Percentiles rank a stretch among this genome's conserved stretches.
Evolutionary conservation across 2,797 vertebrate genomes (phyloP).

Genomic region (Tenualosa thibaudeaui): DNA sequence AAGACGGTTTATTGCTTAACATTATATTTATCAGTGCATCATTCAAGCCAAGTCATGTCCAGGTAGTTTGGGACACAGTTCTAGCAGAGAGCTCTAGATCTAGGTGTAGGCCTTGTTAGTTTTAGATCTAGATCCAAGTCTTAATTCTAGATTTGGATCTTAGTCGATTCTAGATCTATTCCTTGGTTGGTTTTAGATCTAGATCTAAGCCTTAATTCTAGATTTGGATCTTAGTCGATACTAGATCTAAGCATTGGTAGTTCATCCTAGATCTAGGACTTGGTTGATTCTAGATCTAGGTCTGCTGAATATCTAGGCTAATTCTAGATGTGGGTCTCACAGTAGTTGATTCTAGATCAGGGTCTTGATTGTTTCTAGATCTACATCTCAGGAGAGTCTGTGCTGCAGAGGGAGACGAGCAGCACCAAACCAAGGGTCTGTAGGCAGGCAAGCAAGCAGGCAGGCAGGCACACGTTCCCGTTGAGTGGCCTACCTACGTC

Average conservation of each 20-base stretch:
- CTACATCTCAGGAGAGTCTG: neutral
- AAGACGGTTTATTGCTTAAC: neutral
- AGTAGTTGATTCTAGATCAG: neutral
- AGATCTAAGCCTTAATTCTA: neutral
- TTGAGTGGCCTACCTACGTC: slow-evolving; percentile 76
- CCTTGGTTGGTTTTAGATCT: neutral
- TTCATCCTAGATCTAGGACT: neutral
- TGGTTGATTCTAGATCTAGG: neutral
- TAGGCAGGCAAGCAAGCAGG: neutral
- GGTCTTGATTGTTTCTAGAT: neutral
- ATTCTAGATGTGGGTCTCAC: neutral
- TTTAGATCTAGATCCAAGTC: neutral
- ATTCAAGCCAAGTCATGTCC: neutral
- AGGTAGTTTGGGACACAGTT: neutral
- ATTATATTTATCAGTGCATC: neutral
- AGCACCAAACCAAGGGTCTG: neutral
- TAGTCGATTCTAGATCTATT: neutral
- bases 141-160: neutral
- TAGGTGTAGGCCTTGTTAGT: neutral
- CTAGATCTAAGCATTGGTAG: neutral
- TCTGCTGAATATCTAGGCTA: neutral
- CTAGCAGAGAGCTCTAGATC: neutral
- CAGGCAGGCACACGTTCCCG: neutral
- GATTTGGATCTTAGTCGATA: neutral
- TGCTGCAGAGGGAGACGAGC: neutral